These are phyloP conservation scores for Orthosia cruda DNA, from an alignment of 2,888 invertebrate species.

Conservation along the genomic window DNA sequence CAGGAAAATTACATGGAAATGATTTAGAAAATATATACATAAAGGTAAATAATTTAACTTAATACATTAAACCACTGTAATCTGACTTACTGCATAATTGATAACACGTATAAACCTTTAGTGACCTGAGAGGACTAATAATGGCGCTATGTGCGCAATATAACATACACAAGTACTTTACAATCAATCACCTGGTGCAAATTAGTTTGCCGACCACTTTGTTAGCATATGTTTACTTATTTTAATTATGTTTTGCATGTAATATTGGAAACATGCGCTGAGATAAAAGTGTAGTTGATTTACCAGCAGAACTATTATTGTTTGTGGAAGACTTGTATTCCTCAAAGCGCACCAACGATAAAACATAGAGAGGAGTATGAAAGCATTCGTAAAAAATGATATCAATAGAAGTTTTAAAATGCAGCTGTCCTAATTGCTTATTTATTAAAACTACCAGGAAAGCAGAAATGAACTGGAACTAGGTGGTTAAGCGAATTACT, in stretches of 20 bases:
- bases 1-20: too few species aligned
- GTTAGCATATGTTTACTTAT: slow-evolving; percentile 1
- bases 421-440: too few species aligned
- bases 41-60: too few species aligned
- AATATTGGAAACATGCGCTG: background rate
- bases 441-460: too few species aligned
- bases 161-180: slow-evolving; percentile 5
- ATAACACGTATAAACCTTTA: slow-evolving; percentile 35
- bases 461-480: too few species aligned
- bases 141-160: slow-evolving; percentile 51
- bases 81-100: slow-evolving; percentile 37
- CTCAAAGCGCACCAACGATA: too few species aligned
- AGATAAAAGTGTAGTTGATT: slow-evolving; percentile 5
- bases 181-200: slow-evolving; percentile 35
- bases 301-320: background rate
- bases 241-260: slow-evolving; percentile 11
- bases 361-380: too few species aligned
- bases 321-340: background rate
- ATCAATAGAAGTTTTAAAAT: too few species aligned
- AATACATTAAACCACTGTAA: too few species aligned
- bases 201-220: slow-evolving; percentile 40
- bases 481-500: too few species aligned
- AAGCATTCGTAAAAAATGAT: too few species aligned
- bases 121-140: slow-evolving; percentile 39
- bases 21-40: too few species aligned